These are phyloP conservation scores for Lithophane leautieri DNA, from an alignment of 2,888 invertebrate genomes.

Conservation along the genomic window DNA sequence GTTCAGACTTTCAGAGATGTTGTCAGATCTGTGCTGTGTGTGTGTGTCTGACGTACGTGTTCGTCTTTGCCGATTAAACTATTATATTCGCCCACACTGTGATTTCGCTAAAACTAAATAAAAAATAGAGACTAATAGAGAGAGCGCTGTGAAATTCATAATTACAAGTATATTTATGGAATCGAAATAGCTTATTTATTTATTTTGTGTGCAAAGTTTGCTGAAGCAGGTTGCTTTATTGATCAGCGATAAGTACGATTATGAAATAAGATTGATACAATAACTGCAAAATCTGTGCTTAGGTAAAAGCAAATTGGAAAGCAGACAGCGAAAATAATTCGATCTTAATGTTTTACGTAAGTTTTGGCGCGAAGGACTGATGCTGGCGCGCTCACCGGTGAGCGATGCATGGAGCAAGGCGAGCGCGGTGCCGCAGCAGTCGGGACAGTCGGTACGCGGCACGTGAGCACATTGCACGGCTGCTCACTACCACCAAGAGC, in stretches of 20 bases:
- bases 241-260: background rate
- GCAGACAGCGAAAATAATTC: constrained; percentile 5
- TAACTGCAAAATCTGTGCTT: background rate
- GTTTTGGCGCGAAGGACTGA: constrained; percentile 39
- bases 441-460: constrained; percentile 56
- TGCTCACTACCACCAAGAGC: constrained; percentile 55
- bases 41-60: constrained; percentile 10
- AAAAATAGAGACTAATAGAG: background rate
- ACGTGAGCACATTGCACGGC: constrained; percentile 48
- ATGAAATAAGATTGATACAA: background rate
- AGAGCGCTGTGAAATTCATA: background rate
- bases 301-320: background rate
- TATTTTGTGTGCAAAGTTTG: background rate
- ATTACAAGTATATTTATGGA: background rate
- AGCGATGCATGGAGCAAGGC: constrained; percentile 37
- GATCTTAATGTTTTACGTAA: constrained; percentile 37
- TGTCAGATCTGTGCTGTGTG: too few relatives aligned
- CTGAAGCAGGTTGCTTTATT: background rate
- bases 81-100: too few relatives aligned
- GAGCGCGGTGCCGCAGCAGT: constrained; percentile 18
- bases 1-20: too few relatives aligned
- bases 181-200: background rate
- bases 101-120: background rate
- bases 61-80: background rate
- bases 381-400: constrained; percentile 23